phyloP scores from a whole-genome alignment of 2,797 vertebrate genomes.

The Natrix natrix region DNA sequence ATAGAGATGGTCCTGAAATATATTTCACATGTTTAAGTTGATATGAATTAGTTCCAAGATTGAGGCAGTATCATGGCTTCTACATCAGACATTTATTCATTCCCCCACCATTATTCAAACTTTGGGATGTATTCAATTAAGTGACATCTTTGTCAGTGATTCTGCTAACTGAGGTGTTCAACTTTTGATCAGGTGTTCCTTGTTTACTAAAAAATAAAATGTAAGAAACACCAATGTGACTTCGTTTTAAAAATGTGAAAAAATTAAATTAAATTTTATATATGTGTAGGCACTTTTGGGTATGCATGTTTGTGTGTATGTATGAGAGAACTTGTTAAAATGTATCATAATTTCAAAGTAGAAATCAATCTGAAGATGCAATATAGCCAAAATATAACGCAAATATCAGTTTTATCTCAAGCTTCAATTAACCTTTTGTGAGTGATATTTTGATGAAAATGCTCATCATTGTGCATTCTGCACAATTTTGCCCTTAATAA shows the following conservation, averaged over 20 bases:
- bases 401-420: constrained; percentile 27
- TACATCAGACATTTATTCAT: not conserved
- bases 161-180: not conserved
- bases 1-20: not conserved
- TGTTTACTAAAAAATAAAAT: not conserved
- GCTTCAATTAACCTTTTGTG: constrained; percentile 47
- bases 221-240: not conserved
- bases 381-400: not conserved
- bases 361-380: not conserved
- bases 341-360: not conserved
- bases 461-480: constrained; percentile 33
- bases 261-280: not conserved
- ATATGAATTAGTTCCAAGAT: not conserved
- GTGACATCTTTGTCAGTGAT: not conserved
- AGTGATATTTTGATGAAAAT: constrained; percentile 37
- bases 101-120: not conserved
- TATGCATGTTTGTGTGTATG: not conserved
- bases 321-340: not conserved
- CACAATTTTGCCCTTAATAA: constrained; percentile 19
- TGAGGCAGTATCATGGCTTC: not conserved
- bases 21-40: not conserved
- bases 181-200: not conserved
- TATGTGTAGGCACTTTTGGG: not conserved
- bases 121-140: not conserved
- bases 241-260: not conserved